A percentile compares a stretch with the other conserved stretches of the same genome.
Conservation (phyloP, 2,113 vertebrate species). For the Sylvicapra grimmia region DNA sequence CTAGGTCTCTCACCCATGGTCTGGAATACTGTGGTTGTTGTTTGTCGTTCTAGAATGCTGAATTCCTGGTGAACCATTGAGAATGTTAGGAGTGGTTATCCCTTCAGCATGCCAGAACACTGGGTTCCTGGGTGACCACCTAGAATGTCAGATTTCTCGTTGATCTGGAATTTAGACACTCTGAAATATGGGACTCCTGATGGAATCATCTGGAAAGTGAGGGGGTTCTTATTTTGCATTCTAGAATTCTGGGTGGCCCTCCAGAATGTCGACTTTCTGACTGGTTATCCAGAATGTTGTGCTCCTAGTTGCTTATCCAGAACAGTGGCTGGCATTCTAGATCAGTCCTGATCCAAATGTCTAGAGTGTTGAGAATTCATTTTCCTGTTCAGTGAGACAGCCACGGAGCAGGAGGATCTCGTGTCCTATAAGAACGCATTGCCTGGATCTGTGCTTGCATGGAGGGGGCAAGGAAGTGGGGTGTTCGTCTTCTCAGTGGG, state of each 20-base stretch:
- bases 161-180: background rate
- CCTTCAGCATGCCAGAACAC: background rate
- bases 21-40: background rate
- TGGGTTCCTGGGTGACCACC: background rate
- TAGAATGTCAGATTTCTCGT: conserved; percentile 11
- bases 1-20: background rate
- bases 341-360: background rate
- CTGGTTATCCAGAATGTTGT: background rate
- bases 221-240: conserved; percentile 4
- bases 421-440: background rate
- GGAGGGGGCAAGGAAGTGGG: background rate
- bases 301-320: background rate
- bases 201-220: background rate
- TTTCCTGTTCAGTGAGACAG: conserved; percentile 17
- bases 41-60: conserved; percentile 28
- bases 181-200: background rate
- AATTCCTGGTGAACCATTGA: background rate
- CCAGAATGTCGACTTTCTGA: background rate
- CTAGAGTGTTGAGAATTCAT: background rate
- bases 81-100: background rate
- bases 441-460: background rate
- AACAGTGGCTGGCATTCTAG: background rate
- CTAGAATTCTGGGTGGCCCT: background rate
- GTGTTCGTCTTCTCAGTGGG: background rate
- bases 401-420: background rate